phyloP scores from a whole-genome alignment of 2,113 vertebrate genomes.

The Poicephalus meyeri region DNA sequence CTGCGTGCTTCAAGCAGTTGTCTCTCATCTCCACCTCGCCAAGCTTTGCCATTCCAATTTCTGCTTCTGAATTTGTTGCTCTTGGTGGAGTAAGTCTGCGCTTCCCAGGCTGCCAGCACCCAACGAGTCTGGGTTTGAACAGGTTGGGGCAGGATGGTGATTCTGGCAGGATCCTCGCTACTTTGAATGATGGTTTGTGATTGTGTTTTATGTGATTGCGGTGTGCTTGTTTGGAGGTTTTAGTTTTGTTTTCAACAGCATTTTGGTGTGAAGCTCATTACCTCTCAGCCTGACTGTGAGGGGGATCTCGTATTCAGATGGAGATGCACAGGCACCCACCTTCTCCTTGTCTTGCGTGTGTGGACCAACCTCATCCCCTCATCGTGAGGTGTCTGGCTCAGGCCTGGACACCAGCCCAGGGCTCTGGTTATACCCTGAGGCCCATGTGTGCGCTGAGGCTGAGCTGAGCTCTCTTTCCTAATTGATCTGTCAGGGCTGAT shows the following conservation, averaged over 20 bases:
- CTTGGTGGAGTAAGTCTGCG: background rate
- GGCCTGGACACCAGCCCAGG: background rate
- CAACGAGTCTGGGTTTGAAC: conserved; percentile 3
- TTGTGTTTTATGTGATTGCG: conserved; percentile 18
- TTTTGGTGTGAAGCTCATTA: conserved; percentile 5
- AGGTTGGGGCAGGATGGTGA: conserved; percentile 29
- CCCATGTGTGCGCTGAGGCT: background rate
- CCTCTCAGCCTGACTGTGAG: background rate
- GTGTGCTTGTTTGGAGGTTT: conserved; percentile 13
- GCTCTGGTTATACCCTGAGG: background rate
- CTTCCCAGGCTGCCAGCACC: conserved; percentile 19
- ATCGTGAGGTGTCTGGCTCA: background rate
- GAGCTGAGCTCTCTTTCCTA: background rate
- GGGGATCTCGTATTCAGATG: background rate
- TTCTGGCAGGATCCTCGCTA: background rate
- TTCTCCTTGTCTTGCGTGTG: background rate
- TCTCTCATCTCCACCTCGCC: conserved; percentile 40
- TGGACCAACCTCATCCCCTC: accelerated
- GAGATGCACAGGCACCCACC: accelerated
- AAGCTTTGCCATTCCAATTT: background rate
- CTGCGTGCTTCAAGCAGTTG: conserved; percentile 30
- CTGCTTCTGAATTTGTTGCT: background rate
- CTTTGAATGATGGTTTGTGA: conserved; percentile 40
- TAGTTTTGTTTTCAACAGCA: conserved; percentile 41
- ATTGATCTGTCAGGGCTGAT: background rate